Percentiles rank a stretch among this genome's conserved stretches.
phyloP scores from a whole-genome alignment of 1,140 invertebrate species.

The Asobara japonica region DNA sequence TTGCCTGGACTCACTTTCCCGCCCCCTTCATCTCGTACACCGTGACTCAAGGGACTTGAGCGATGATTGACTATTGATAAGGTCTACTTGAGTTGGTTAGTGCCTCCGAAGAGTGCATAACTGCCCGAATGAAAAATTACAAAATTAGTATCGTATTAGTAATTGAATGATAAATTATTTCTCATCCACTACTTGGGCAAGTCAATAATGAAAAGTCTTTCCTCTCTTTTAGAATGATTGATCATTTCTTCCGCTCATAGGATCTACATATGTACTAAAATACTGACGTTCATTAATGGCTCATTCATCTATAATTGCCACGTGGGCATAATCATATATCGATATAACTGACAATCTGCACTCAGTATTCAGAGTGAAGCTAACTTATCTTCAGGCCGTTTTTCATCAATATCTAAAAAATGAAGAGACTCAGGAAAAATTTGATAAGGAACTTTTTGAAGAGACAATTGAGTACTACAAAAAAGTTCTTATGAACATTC shows the following conservation, averaged over 20 bases:
- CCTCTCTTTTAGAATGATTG: too few species aligned
- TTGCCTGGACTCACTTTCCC: neutral
- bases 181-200: neutral
- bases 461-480: too few species aligned
- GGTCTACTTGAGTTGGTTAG: neutral
- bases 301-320: neutral
- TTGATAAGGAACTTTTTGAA: too few species aligned
- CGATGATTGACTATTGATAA: conserved; percentile 15
- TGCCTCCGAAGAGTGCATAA: neutral
- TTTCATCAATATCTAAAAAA: too few species aligned
- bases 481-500: too few species aligned
- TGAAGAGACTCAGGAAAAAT: too few species aligned
- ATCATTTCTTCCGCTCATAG: too few species aligned
- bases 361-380: too few species aligned
- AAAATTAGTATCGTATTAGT: neutral
- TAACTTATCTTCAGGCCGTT: too few species aligned
- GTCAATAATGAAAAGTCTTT: too few species aligned
- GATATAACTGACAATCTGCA: too few species aligned
- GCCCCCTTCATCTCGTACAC: neutral
- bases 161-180: neutral
- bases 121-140: neutral
- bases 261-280: too few species aligned
- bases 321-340: neutral
- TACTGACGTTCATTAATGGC: neutral
- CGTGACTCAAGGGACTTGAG: neutral